Conservation (phyloP, 2,888 invertebrate species). For the Pherbina coryleti region DNA sequence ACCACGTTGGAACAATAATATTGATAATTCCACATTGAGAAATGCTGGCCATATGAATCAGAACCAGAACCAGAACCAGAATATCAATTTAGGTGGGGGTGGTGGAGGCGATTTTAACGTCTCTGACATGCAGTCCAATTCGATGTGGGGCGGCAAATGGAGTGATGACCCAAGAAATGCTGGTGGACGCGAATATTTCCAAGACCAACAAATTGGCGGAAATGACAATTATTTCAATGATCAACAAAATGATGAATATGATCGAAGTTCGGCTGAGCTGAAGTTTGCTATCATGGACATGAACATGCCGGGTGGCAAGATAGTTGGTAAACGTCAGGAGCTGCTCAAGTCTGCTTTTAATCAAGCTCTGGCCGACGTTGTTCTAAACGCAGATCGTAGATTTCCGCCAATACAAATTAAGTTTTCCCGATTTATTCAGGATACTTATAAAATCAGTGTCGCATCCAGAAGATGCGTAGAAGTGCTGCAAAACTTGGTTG, state of each 20-base stretch:
- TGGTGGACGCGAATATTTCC: neutral
- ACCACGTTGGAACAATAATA: neutral
- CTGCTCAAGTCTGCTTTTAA: neutral
- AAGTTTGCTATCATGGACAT: conserved; percentile 12
- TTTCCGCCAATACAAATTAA: conserved; percentile 20
- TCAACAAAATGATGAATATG: neutral
- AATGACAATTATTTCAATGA: neutral
- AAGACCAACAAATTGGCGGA: neutral
- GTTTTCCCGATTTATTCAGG: neutral
- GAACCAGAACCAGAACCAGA: neutral
- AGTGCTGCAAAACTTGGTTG: conserved; percentile 1
- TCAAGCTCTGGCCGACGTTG: neutral
- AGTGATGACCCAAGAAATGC: conserved; percentile 1
- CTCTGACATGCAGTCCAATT: too few species aligned
- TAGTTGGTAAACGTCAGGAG: neutral
- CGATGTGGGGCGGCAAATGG: neutral
- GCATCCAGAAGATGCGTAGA: neutral
- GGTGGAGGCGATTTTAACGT: too few species aligned
- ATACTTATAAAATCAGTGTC: conserved; percentile 7
- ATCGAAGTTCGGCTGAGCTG: neutral
- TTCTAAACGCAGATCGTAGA: neutral
- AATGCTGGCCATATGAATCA: neutral
- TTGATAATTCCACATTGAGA: neutral
- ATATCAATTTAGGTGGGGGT: too few species aligned
- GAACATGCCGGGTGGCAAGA: conserved; percentile 1